Evolutionary conservation across 2,797 vertebrate species (phyloP).

Genomic region (Melanotaenia nigrans): DNA sequence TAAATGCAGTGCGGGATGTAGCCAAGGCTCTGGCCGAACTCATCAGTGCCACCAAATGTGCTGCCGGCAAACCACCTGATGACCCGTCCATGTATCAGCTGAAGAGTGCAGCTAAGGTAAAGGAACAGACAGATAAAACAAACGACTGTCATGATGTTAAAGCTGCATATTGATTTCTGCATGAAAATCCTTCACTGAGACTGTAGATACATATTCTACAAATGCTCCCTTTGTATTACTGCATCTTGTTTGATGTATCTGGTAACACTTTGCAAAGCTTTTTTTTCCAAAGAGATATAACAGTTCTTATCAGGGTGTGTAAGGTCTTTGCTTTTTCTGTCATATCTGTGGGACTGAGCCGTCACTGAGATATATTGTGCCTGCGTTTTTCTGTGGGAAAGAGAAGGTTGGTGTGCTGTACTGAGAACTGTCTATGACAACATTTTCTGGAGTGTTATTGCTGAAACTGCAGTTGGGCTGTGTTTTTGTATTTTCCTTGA

Average conservation of each 20-base stretch:
- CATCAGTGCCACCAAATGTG: slow-evolving; percentile 97
- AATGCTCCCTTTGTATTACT: slow-evolving; percentile 29
- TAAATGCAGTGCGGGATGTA: slow-evolving; percentile 98
- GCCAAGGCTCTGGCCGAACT: slow-evolving; percentile 98
- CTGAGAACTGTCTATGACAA: slow-evolving; percentile 20
- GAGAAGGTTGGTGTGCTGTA: slow-evolving; percentile 11
- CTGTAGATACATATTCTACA: slow-evolving; percentile 24
- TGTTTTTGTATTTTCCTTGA: slow-evolving; percentile 3
- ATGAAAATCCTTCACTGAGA: slow-evolving; percentile 6
- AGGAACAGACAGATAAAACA: slow-evolving; percentile 2
- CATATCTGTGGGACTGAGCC: slow-evolving; percentile 32
- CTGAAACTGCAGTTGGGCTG: neutral
- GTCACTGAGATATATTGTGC: slow-evolving; percentile 15
- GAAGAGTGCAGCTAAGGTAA: slow-evolving; percentile 97
- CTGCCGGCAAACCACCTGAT: slow-evolving; percentile 94
- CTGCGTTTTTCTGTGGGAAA: slow-evolving; percentile 24
- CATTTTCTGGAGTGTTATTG: slow-evolving; percentile 13
- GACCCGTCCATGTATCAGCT: slow-evolving; percentile 99
- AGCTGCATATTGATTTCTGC: slow-evolving; percentile 35
- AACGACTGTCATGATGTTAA: slow-evolving; percentile 19
- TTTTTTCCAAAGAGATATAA: slow-evolving; percentile 32
- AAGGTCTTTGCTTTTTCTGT: slow-evolving; percentile 26
- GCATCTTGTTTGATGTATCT: slow-evolving; percentile 32
- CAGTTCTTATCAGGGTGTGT: slow-evolving; percentile 41
- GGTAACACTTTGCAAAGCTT: neutral